Evolutionary conservation across 2,888 invertebrate species (phyloP).

Genomic region (Notodonta dromedarius): DNA sequence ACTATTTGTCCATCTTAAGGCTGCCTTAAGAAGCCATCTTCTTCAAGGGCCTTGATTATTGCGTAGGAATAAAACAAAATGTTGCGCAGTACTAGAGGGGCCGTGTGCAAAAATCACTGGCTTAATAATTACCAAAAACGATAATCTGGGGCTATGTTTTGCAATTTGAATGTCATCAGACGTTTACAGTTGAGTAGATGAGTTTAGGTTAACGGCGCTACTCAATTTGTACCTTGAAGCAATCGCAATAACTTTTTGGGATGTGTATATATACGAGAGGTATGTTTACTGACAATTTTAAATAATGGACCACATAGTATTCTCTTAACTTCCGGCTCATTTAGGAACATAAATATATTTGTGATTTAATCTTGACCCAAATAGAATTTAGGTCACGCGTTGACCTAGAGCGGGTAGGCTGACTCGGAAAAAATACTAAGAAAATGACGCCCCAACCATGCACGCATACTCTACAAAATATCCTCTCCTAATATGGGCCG

Average conservation of each 20-base stretch:
- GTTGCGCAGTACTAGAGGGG: constrained; percentile 3
- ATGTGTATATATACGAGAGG: too few species aligned
- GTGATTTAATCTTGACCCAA: background rate
- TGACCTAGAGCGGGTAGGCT: background rate
- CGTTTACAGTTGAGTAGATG: background rate
- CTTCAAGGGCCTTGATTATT: constrained; percentile 4
- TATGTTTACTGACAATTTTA: background rate
- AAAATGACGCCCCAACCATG: background rate
- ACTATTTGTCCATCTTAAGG: background rate
- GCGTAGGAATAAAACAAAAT: constrained; percentile 2
- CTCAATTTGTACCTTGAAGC: background rate
- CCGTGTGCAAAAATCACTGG: constrained; percentile 20
- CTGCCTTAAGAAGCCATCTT: background rate
- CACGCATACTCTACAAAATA: background rate
- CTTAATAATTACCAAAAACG: constrained; percentile 30
- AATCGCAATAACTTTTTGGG: too few species aligned
- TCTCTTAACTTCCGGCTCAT: background rate
- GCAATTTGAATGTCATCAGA: background rate
- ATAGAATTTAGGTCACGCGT: background rate
- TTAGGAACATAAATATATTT: background rate
- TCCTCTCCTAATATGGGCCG: background rate
- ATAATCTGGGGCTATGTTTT: background rate
- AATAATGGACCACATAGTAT: background rate
- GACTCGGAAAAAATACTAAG: background rate
- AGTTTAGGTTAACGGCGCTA: background rate